Evolutionary conservation across 35 echinoderm and acorn worm species (phyloP).

Genomic region (Ophioderma brevispina): DNA sequence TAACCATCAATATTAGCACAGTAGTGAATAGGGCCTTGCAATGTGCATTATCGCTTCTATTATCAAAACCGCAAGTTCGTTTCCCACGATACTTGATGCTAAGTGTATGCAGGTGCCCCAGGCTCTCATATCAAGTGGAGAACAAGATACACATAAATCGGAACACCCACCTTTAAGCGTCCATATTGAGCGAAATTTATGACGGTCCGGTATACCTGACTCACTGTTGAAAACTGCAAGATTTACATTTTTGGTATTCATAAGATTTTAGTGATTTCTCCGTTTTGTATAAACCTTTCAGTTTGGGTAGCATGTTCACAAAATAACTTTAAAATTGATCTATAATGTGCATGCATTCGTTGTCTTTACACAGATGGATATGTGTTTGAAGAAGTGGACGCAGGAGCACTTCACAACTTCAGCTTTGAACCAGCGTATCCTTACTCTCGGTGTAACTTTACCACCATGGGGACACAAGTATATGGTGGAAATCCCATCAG

Average conservation of each 20-base stretch:
- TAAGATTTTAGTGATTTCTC: not conserved
- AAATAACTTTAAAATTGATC: not conserved
- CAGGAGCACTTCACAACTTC: not conserved
- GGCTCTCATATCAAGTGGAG: too few species aligned
- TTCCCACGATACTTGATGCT: too few species aligned
- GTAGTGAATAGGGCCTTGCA: too few species aligned
- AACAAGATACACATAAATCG: too few species aligned
- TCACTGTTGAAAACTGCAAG: not conserved
- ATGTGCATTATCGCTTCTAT: too few species aligned
- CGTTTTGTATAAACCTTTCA: not conserved
- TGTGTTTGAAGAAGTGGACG: constrained; percentile 23
- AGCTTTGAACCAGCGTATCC: not conserved
- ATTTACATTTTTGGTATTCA: not conserved
- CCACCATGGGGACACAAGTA: constrained; percentile 20
- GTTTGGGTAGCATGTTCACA: not conserved
- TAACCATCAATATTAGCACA: too few species aligned
- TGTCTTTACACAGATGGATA: not conserved
- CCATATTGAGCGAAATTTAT: not conserved
- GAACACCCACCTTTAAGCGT: too few species aligned
- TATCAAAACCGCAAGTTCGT: too few species aligned
- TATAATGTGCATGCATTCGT: not conserved
- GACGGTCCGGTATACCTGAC: not conserved
- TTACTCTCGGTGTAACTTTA: constrained; percentile 9
- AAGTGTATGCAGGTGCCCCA: too few species aligned
- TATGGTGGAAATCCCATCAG: not conserved